These are phyloP conservation scores for Pygmarrhopalites habei DNA, from an alignment of 1,140 invertebrate genomes.

Conservation along the genomic window DNA sequence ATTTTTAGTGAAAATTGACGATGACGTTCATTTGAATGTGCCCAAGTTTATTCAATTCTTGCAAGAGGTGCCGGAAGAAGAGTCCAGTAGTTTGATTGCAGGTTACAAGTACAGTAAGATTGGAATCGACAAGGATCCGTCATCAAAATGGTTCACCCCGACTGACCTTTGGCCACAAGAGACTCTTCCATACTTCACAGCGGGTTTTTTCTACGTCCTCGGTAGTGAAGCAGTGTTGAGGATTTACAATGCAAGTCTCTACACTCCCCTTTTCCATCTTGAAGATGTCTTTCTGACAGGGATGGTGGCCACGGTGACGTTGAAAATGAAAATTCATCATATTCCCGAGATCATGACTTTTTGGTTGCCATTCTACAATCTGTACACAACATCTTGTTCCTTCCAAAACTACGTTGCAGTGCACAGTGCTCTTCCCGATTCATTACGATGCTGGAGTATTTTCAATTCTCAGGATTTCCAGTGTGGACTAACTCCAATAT, in stretches of 20 bases:
- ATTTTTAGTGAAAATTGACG: conserved; percentile 47
- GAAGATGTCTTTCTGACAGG: conserved; percentile 85
- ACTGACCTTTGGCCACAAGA: conserved; percentile 33
- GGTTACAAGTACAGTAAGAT: conserved; percentile 31
- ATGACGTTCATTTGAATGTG: conserved; percentile 48
- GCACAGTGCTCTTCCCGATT: not conserved
- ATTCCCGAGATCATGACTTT: conserved; percentile 9
- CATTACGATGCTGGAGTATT: conserved; percentile 10
- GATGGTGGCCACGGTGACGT: conserved; percentile 18
- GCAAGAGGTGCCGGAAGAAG: not conserved
- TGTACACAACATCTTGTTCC: conserved; percentile 8
- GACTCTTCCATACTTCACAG: conserved; percentile 39
- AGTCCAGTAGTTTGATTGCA: conserved; percentile 15
- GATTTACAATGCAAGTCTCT: conserved; percentile 61
- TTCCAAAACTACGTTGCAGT: conserved; percentile 12
- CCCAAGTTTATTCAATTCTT: conserved; percentile 40
- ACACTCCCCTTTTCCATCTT: conserved; percentile 62
- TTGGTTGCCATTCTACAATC: conserved; percentile 12
- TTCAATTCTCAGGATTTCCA: conserved; percentile 13
- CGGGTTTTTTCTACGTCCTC: conserved; percentile 58
- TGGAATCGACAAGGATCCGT: conserved; percentile 21
- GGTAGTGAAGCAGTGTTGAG: conserved; percentile 58
- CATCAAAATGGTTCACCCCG: conserved; percentile 42
- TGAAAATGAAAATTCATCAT: conserved; percentile 17
- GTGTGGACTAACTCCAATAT: conserved; percentile 9